A percentile compares a stretch with the other conserved stretches of the same genome.
Conservation (phyloP, 2,113 vertebrate genomes). For the Todiramphus saurophagus region DNA sequence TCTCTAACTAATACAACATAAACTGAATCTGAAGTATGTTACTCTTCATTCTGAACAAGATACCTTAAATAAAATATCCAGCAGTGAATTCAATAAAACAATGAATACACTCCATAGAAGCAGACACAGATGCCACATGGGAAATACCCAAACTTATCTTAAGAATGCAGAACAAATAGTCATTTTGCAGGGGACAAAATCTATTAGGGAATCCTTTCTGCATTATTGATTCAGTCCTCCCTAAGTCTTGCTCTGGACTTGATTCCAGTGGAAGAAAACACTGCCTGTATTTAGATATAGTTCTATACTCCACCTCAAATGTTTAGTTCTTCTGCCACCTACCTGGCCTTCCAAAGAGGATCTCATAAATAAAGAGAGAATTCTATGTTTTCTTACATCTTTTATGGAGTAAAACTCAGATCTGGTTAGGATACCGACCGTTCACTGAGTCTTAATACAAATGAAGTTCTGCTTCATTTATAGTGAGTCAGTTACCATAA, state of each 20-base stretch:
- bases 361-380: neutral
- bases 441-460: neutral
- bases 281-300: neutral
- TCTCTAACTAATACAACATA: neutral
- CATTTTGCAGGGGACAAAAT: neutral
- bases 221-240: neutral
- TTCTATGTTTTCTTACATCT: neutral
- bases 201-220: neutral
- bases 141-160: neutral
- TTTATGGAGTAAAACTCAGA: neutral
- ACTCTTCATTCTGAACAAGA: neutral
- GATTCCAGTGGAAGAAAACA: neutral
- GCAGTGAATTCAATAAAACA: neutral
- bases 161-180: neutral
- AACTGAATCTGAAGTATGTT: neutral
- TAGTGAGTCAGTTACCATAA: neutral
- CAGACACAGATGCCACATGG: neutral
- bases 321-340: neutral
- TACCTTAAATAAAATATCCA: neutral
- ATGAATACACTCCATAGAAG: neutral
- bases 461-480: neutral
- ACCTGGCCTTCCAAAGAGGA: neutral
- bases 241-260: neutral
- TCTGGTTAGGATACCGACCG: neutral
- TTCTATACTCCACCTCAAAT: accelerated